Conservation (phyloP, 2,113 vertebrate species). For the Apteryx owenii region DNA sequence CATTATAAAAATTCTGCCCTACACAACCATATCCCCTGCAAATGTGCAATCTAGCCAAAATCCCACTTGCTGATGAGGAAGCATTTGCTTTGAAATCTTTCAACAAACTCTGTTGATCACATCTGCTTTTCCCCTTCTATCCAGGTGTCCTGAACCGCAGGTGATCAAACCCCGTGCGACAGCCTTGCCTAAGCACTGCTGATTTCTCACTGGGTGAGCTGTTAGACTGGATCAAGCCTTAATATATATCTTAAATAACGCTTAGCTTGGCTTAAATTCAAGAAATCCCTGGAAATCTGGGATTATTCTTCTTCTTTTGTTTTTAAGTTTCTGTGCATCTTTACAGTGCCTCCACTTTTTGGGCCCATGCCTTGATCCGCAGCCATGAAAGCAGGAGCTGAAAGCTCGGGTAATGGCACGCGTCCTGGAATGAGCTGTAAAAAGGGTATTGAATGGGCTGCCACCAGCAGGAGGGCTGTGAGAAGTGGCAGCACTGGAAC, state of each 20-base stretch:
- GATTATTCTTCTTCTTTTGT: background rate
- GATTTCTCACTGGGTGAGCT: background rate
- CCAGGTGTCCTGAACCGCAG: background rate
- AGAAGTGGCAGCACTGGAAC: background rate
- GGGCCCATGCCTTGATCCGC: background rate
- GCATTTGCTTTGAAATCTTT: background rate
- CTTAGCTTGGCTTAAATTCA: background rate
- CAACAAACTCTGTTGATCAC: background rate
- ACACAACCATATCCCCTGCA: background rate
- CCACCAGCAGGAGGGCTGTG: background rate
- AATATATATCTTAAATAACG: background rate
- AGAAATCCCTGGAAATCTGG: background rate
- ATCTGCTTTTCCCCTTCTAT: background rate
- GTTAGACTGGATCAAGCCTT: background rate
- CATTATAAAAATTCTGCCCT: background rate
- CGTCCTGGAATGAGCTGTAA: background rate
- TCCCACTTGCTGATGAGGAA: background rate
- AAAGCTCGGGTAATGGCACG: background rate
- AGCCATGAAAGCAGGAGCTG: background rate
- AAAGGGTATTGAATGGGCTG: background rate
- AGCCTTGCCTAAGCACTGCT: background rate
- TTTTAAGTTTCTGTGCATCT: background rate
- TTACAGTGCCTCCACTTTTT: background rate
- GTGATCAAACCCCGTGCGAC: accelerated
- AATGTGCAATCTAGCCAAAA: background rate